Base-by-base conservation (phyloP, 2,888 invertebrate genomes). In the Drosophila kuntzei region DNA sequence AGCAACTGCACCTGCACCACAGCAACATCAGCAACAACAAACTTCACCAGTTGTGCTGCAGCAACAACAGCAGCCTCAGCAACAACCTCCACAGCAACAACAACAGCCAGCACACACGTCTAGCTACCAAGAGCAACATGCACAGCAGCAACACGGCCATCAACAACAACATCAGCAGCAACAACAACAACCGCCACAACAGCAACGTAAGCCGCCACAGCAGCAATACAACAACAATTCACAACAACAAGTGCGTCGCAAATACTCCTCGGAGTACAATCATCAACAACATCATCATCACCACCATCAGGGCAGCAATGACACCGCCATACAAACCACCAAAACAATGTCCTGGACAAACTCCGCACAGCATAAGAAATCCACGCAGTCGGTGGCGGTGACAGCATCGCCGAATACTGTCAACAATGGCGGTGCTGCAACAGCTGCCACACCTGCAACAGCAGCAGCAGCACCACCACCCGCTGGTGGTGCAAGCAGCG, bases 281-380 rank as follows among this genome's bases (percentile, higher is more conserved):
- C 75, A 78, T 37, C 83, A 87, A 8, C 80, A 83, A 1, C 78
- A 66, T 54, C 76, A 51, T 54, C 75, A 55, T 68, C 75, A 43
- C 58, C 79, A 62, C 65, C 85, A 68, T 66, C 86, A 62, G 65
- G 82, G 66, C 65, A 89, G 62, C 79, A 88, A 69, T 63, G 87
- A 80, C 55, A 78, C 79, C 46, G 83, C 71, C 71, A 87, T 76
- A 39, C 90, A 81, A 71, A 89, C 83, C 41, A 86, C 90, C 46
- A 91, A 91, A 49, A 81, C 90, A 89, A 62, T 94, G 93, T 86
- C 93, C 92, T 66, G 90, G 93, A 74, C 93, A 90, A 92, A 76
- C 92, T 91, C 92, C 0, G 79, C 90, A 91, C 94, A 61, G 92
- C 93, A 85, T 91, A 94, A 65, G 91, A 92, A 92, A 68, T 90